phyloP scores from a whole-genome alignment of 2,888 invertebrate genomes.

The Azorinus chamasolen region DNA sequence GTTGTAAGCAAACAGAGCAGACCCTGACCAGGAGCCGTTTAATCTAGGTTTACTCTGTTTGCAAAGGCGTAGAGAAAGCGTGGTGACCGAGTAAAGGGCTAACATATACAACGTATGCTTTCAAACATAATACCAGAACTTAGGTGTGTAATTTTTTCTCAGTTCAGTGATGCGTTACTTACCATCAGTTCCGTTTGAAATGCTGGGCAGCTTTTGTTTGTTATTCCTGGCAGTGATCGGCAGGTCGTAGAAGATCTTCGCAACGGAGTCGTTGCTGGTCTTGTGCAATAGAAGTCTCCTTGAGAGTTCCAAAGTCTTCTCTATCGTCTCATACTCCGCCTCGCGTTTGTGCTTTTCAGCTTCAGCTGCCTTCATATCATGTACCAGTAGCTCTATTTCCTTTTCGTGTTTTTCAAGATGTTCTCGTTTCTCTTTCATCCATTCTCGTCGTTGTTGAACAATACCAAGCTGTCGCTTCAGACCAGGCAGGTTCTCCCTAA shows the following conservation, averaged over 20 bases:
- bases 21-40: no score
- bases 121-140: no score
- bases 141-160: no score
- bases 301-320: slow-evolving; percentile 74
- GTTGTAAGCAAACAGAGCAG: no score
- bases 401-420: slow-evolving; percentile 69
- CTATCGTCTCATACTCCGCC: slow-evolving; percentile 70
- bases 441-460: slow-evolving; percentile 73
- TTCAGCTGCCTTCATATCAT: slow-evolving; percentile 64
- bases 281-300: slow-evolving; percentile 76
- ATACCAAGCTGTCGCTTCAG: slow-evolving; percentile 70
- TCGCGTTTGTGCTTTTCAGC: slow-evolving; percentile 57
- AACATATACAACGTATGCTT: no score
- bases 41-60: no score
- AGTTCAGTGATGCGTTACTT: no score
- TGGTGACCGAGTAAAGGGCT: no score
- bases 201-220: slow-evolving; percentile 59
- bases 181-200: slow-evolving; percentile 59
- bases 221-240: slow-evolving; percentile 70
- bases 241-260: slow-evolving; percentile 80
- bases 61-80: no score
- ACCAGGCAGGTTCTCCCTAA: slow-evolving; percentile 74
- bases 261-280: slow-evolving; percentile 78
- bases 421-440: slow-evolving; percentile 73
- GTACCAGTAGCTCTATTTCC: slow-evolving; percentile 56